Evolutionary conservation across 2,113 vertebrate species (phyloP), one percentile per base, ranked within the genome.

Genomic region (Sorex araneus): DNA sequence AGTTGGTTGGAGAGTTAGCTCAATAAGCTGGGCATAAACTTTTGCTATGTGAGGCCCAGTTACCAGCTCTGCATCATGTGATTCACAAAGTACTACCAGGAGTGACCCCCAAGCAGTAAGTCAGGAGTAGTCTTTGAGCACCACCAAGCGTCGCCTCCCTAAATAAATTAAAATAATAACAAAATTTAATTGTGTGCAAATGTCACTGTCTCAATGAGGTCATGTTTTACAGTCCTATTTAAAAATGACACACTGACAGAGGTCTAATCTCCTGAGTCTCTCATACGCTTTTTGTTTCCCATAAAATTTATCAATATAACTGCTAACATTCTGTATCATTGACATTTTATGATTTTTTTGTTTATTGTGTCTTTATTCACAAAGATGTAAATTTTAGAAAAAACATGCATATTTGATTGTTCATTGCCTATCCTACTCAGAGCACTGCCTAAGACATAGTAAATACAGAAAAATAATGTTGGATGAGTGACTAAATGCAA

Each of bases 331-430:
- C 16, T 45, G 11, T 18, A 43, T 25, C 13, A 32, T 34, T 67
- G 64, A 71, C 36, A 80, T 66, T 66, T 78, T 74, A 34, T 75
- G 21, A 74, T 80, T 94, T n/a, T 67, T 34, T 79, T 80, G 30
- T 19, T 77, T 80, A 83, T 45, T 67, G 8, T 82, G 10, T 81
- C 57, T 95, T 83, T 19, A 6, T 34, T 43, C 13, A 11, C 32
- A 47, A 7, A 10, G 78, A 50, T 83, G 3, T 75, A 87, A 88
- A 5, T 28, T 81, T 73, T 15, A 36, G 80, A 67, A 25, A 57
- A 91, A 80, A 78, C 8, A 67, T 27, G 0, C 75, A 47, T 83
- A 50, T 87, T 73, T 93, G n/a, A 8, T 50, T 74, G 8, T 45
- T 86, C 9, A 74, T 23, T 91, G 82, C 77, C 80, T 63, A 60